phyloP scores from a whole-genome alignment of 1,140 invertebrate species.

The Lycorma delicatula region DNA sequence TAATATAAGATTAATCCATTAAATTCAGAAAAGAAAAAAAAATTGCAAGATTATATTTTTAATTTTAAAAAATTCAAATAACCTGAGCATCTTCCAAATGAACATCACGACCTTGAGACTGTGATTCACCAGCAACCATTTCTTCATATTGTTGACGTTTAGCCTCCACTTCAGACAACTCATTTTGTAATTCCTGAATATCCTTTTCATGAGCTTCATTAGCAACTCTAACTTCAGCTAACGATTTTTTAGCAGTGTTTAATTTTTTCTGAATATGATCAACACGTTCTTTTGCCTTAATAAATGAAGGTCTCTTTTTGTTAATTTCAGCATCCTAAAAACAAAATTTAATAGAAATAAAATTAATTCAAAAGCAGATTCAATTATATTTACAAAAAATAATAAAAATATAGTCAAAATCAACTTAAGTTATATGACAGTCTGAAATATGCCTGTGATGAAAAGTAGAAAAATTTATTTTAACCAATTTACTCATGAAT shows the following conservation, averaged over 20 bases:
- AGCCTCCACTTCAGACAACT: conserved; percentile 75
- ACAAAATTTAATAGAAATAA: no score
- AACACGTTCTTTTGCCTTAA: conserved; percentile 95
- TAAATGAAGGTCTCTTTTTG: conserved; percentile 89
- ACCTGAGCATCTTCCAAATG: conserved; percentile 91
- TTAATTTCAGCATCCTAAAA: conserved; percentile 82
- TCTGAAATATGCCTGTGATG: no score
- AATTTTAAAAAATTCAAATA: no score
- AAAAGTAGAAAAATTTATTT: no score
- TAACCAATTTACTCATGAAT: no score
- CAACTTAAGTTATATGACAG: no score
- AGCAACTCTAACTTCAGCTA: conserved; percentile 83
- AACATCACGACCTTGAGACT: conserved; percentile 79
- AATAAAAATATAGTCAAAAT: no score
- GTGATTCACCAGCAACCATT: conserved; percentile 71
- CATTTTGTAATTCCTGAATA: conserved; percentile 73
- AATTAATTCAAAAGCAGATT: no score
- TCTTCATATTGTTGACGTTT: conserved; percentile 66
- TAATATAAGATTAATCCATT: no score
- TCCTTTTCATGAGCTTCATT: conserved; percentile 88
- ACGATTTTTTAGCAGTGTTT: conserved; percentile 80
- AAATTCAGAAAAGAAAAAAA: no score
- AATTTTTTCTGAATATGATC: conserved; percentile 94
- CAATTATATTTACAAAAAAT: no score
- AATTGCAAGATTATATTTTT: no score